Evolutionary conservation across 2,113 vertebrate genomes (phyloP).

Genomic region (Eclectus roratus): DNA sequence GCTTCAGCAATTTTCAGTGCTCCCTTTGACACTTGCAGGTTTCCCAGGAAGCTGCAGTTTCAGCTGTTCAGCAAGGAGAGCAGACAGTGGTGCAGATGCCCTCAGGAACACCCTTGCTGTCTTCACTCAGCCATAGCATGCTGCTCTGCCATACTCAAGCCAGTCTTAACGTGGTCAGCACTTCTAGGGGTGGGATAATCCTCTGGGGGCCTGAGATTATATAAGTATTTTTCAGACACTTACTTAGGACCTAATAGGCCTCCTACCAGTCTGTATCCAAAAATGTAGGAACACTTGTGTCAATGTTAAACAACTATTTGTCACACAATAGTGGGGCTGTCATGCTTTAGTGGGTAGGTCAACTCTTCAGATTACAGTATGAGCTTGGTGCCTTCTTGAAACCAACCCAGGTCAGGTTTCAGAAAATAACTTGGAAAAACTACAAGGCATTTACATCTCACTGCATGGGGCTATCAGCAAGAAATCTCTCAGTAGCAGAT

Average conservation of each 20-base stretch:
- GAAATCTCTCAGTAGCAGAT: background rate
- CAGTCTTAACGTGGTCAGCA: background rate
- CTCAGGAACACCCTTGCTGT: background rate
- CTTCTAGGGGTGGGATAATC: background rate
- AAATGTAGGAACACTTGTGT: background rate
- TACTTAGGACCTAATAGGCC: background rate
- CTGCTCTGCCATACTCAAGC: background rate
- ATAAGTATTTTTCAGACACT: background rate
- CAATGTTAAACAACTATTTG: background rate
- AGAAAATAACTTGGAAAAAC: background rate
- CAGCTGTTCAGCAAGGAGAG: background rate
- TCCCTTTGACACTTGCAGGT: background rate
- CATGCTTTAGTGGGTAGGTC: background rate
- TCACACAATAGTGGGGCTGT: background rate
- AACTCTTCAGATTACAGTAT: background rate
- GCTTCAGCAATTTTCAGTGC: background rate
- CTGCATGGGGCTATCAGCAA: background rate
- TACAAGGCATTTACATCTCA: background rate
- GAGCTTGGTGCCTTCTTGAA: background rate
- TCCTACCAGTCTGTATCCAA: background rate
- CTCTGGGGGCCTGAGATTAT: background rate
- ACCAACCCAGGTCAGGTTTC: accelerated
- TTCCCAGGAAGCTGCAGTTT: background rate
- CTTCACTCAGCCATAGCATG: background rate
- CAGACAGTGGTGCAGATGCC: background rate